Conservation (phyloP, 2,888 invertebrate species). For the Sabatieria punctata region DNA sequence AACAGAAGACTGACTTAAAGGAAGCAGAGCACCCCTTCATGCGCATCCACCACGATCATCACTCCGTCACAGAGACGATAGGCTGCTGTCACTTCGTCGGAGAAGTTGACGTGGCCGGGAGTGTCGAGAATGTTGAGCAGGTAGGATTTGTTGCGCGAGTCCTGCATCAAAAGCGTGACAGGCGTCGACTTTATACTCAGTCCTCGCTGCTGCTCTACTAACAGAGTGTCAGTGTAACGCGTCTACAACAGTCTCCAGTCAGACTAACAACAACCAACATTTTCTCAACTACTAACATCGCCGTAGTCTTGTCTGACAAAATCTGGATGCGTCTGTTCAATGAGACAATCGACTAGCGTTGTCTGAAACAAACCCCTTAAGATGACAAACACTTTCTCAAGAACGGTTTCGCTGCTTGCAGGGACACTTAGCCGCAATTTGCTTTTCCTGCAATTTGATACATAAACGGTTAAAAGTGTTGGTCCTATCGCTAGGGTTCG, state of each 20-base stretch:
- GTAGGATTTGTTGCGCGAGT: conserved; percentile 86
- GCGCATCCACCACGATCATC: conserved; percentile 87
- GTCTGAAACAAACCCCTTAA: conserved; percentile 44
- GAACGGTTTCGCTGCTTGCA: conserved; percentile 4
- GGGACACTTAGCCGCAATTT: too few relatives aligned
- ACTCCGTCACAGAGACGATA: conserved; percentile 74
- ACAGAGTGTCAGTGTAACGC: conserved; percentile 76
- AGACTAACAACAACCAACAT: conserved; percentile 6
- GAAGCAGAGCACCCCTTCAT: conserved; percentile 56
- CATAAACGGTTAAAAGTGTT: too few relatives aligned
- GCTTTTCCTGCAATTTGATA: too few relatives aligned
- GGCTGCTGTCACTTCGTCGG: conserved; percentile 94
- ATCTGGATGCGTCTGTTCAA: conserved; percentile 89
- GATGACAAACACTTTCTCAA: background rate
- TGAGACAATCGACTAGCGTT: conserved; percentile 85
- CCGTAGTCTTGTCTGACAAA: conserved; percentile 43
- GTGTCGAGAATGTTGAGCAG: conserved; percentile 92
- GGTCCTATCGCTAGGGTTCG: too few relatives aligned
- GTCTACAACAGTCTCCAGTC: conserved; percentile 19
- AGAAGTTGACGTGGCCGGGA: conserved; percentile 92
- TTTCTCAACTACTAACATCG: conserved; percentile 27
- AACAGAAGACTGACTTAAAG: background rate
- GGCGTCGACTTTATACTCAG: conserved; percentile 93
- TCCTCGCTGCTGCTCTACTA: conserved; percentile 80
- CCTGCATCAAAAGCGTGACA: conserved; percentile 75